Percentiles rank a stretch among this genome's conserved stretches.
Conservation (phyloP, 2,797 vertebrate species). For the Lindbergichthys nudifrons region DNA sequence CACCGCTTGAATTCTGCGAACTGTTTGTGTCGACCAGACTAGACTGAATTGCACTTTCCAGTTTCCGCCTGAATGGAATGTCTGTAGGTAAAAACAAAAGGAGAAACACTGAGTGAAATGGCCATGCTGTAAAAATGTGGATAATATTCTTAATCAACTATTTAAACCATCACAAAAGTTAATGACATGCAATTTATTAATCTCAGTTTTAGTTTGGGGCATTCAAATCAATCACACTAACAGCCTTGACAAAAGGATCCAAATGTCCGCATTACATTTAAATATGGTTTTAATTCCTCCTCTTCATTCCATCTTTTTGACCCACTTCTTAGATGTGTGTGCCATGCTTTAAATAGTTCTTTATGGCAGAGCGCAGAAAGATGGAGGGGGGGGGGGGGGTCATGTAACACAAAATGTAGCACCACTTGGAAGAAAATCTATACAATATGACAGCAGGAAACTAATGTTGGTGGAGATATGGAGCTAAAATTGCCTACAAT, state of each 20-base stretch:
- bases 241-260: conserved; percentile 58
- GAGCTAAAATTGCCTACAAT: not conserved
- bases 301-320: conserved; percentile 80
- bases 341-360: conserved; percentile 83
- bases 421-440: conserved; percentile 35
- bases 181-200: conserved; percentile 36
- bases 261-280: conserved; percentile 70
- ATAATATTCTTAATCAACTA: conserved; percentile 42
- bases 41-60: conserved; percentile 92
- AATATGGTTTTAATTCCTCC: conserved; percentile 73
- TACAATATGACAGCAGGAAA: conserved; percentile 32
- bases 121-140: conserved; percentile 14
- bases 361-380: conserved; percentile 69
- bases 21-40: conserved; percentile 96
- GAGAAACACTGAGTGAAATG: conserved; percentile 52
- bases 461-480: conserved; percentile 12
- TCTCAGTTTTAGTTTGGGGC: conserved; percentile 56
- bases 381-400: conserved; percentile 42
- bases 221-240: conserved; percentile 65
- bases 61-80: conserved; percentile 91
- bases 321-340: conserved; percentile 76
- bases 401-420: conserved; percentile 39
- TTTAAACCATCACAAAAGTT: conserved; percentile 32
- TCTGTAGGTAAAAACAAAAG: conserved; percentile 82
- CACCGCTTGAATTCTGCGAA: conserved; percentile 97